Base-by-base conservation (phyloP, 2,888 invertebrate genomes). In the Epistrophella euchroma region DNA sequence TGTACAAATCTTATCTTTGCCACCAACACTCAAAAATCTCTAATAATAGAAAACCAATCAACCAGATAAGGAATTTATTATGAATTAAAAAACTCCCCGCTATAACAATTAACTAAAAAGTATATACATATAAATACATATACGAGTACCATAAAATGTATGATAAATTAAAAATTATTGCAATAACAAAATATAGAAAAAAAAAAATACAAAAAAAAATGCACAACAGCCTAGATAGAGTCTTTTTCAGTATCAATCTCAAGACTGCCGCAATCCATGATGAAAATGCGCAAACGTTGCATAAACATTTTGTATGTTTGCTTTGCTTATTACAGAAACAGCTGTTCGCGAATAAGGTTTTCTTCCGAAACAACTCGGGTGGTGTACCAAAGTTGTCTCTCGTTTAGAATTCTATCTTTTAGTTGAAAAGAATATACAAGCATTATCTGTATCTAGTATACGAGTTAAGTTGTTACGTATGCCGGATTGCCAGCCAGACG, bases 261-360 rank as follows among this genome's bases (percentile, higher is more conserved):
- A 22, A 74, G 52, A 37, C 70, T 70, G 70, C 47, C 64, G 62
- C 56, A 68, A 73, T 45, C 37, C 45, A 43, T 45, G 28, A 60
- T 56, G 37, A n/a, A 62, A 47, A 78, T 68, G 68, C 47, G 78
- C 55, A 78, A 70, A 62, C 47, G 37, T 70, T 83, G 73, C 72
- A 76, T 55, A 72, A 72, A 45, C 62, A 52, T 25, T 52, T 6
- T 22, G 40, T 52, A 52, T 52, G 60, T 40, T 60, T 4, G 28
- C 32, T 66, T 66, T n/a, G 64, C 17, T 10, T 17, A 50, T 60
- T 64, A n/a, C 2, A 43, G 22, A 7, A 7, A 50, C 55, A 82
- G 62, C 52, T 60, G 66, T 11, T 28, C 6, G 47, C 47, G 50
- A 50, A 52, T n/a, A 15, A 73, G 68, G 79, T 64, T 76, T 72